Evolutionary conservation across 2,888 invertebrate genomes (phyloP), one percentile per base, ranked within the genome.

Genomic region (Thalpophila matura): DNA sequence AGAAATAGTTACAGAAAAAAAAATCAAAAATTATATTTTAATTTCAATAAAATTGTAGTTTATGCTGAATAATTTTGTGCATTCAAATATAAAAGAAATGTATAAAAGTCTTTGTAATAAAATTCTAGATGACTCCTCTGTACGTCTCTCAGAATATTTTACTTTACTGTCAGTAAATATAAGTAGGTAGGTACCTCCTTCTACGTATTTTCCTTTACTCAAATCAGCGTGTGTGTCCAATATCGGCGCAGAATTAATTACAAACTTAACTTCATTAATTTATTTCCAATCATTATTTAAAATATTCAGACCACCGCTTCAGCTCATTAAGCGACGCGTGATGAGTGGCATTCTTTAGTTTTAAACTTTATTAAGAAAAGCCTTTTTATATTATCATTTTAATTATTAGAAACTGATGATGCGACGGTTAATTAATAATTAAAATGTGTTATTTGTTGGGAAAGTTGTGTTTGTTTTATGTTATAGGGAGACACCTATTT

Each of bases 261-360:
- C 3, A 43, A 47, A 40, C 33, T 43, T 51, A 57, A 58, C 27
- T 46, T 68, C 20, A 67, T 49, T 58, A 38, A 58, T 67, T 74
- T 47, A 74, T 74, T 42, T 47, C 31, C 50, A 51, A 74, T 74
- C 3, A 26, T 29, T 43, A 47, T 38, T 33, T 51, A 58, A 68
- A 47, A 45, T 68, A 74, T 68, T 38, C 69, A 46, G 70, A 60
- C 45, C 69, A 68, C 76, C 49, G 22, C 29, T 40, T 27, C 24
- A 40, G 16, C 31, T 56, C 51, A 53, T 75, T 75, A 60, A 29
- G 20, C 29, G 20, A 45, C 37, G 35, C 43, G 42, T 74, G 51
- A 51, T n/a, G 31, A 20, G 26, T 5, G 16, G 38, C 27, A 71
- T 63, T 42, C 24, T 61, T 42, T 37, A 45, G 53, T 31, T 69